Percentiles rank a stretch among this genome's conserved stretches.
phyloP scores from a whole-genome alignment of 2,797 vertebrate species.

The Syndactyla subalaris region DNA sequence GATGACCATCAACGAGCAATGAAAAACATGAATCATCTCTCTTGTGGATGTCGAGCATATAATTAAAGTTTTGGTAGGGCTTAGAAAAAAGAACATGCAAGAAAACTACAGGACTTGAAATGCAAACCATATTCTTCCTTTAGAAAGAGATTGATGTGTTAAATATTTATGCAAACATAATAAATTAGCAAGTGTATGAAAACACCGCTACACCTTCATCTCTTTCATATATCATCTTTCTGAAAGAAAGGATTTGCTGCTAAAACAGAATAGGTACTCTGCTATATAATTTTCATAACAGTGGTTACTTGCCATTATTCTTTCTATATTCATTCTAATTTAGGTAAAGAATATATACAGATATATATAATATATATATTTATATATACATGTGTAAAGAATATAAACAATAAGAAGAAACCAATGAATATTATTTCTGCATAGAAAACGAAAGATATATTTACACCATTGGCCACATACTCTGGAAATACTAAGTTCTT shows the following conservation, averaged over 20 bases:
- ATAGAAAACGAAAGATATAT: background rate
- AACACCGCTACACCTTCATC: constrained; percentile 71
- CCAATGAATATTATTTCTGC: constrained; percentile 27
- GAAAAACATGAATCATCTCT: background rate
- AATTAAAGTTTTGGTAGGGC: constrained; percentile 39
- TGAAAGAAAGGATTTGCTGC: constrained; percentile 56
- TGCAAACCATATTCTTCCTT: constrained; percentile 53
- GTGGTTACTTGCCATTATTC: constrained; percentile 3
- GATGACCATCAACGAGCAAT: background rate
- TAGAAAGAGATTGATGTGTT: constrained; percentile 73
- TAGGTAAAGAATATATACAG: constrained; percentile 5
- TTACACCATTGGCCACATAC: background rate
- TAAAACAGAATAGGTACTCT: constrained; percentile 50
- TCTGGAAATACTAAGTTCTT: background rate
- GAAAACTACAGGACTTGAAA: constrained; percentile 54
- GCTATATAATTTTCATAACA: constrained; percentile 28
- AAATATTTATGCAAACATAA: constrained; percentile 81
- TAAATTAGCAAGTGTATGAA: constrained; percentile 75
- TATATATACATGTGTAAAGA: background rate
- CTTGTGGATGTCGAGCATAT: background rate
- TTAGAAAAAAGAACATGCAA: constrained; percentile 35
- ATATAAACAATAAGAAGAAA: constrained; percentile 15
- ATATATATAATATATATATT: too few relatives aligned
- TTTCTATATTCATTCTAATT: constrained; percentile 40
- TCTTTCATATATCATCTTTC: constrained; percentile 66